phyloP scores from a whole-genome alignment of 2,888 invertebrate genomes.

The Autographa pulchrina region DNA sequence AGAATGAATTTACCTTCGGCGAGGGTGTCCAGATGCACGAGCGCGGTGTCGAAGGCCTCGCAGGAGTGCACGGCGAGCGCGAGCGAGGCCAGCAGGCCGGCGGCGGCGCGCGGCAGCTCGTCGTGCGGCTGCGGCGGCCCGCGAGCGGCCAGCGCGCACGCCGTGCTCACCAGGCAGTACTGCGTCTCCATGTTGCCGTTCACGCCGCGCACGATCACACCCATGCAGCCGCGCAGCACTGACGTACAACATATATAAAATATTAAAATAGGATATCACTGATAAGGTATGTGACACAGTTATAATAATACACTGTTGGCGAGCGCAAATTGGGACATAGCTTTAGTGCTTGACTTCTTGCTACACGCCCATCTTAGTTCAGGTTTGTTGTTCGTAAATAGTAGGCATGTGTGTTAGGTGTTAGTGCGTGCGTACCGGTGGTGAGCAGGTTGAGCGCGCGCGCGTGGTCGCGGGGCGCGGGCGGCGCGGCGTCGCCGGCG shows the following conservation, averaged over 20 bases:
- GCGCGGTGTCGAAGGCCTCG: conserved; percentile 88
- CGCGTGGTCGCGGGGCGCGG: conserved; percentile 83
- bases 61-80: conserved; percentile 91
- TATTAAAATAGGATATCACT: no score
- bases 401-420: background rate
- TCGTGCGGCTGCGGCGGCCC: conserved; percentile 91
- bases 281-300: no score
- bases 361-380: no score
- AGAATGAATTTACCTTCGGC: conserved; percentile 53
- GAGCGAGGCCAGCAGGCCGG: conserved; percentile 91
- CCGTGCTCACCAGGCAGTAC: conserved; percentile 90
- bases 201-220: conserved; percentile 79
- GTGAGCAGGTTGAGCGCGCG: conserved; percentile 91
- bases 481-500: conserved; percentile 69
- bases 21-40: conserved; percentile 86
- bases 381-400: no score
- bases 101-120: conserved; percentile 92
- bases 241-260: background rate
- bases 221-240: conserved; percentile 81
- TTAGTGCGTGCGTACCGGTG: conserved; percentile 87
- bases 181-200: conserved; percentile 86
- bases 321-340: no score
- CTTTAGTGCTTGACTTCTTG: no score
- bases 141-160: conserved; percentile 94
- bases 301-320: no score